phyloP scores from a whole-genome alignment of 2,888 invertebrate genomes.

The Neocrepidodera transversa region DNA sequence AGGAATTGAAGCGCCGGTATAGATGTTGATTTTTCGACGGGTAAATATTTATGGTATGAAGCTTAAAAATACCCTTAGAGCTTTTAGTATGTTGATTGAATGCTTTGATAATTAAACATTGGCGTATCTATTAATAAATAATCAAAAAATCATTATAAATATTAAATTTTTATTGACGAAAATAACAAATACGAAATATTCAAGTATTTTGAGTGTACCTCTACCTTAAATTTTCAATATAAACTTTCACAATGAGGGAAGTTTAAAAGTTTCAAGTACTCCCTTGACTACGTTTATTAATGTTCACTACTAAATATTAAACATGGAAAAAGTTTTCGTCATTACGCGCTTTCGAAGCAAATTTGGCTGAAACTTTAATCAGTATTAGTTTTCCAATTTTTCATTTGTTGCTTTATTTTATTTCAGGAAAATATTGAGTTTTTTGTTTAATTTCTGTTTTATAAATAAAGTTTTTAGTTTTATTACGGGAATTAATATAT shows the following conservation, averaged over 20 bases:
- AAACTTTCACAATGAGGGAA: conserved; percentile 24
- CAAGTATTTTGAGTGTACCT: background rate
- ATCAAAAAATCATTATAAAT: too few relatives aligned
- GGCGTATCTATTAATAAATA: too few relatives aligned
- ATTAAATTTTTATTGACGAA: too few relatives aligned
- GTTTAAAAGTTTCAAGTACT: conserved; percentile 24
- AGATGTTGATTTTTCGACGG: conserved; percentile 24
- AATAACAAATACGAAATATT: conserved; percentile 17
- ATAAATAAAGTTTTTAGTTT: too few relatives aligned
- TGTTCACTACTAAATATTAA: conserved; percentile 19
- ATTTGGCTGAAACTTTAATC: background rate
- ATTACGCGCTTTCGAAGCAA: conserved; percentile 8
- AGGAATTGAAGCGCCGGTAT: background rate
- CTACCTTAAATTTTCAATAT: conserved; percentile 26
- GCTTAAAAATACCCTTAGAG: background rate
- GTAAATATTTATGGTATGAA: conserved; percentile 15
- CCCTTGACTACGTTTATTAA: conserved; percentile 19
- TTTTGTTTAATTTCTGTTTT: too few relatives aligned
- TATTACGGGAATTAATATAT: too few relatives aligned
- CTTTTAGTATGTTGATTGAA: background rate
- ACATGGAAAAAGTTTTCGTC: conserved; percentile 19
- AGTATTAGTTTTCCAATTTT: background rate
- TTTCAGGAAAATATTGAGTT: too few relatives aligned
- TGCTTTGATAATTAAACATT: too few relatives aligned
- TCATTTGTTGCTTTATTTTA: background rate